A percentile compares a stretch with the other conserved stretches of the same genome.
Conservation (phyloP, 1,140 invertebrate species). For the Zaprionus camerounensis region DNA sequence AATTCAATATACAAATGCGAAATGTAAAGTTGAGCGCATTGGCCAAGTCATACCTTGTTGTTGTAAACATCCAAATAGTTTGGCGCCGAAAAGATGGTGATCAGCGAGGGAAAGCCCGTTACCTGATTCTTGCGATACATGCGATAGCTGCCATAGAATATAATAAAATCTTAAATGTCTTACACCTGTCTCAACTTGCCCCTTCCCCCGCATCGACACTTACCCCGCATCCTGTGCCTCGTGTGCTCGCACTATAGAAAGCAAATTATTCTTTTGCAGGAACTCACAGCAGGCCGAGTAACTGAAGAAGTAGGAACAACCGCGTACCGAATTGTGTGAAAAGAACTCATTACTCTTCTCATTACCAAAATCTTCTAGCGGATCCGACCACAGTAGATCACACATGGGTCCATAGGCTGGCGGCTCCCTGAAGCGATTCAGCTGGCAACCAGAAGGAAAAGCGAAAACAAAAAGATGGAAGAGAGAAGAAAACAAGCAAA, state of each 20-base stretch:
- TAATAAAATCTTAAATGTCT: neutral
- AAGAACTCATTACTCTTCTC: conserved; percentile 99
- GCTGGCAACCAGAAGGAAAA: conserved; percentile 85
- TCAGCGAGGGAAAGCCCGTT: conserved; percentile 99
- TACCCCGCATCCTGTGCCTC: conserved; percentile 99
- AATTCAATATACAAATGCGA: conserved; percentile 58
- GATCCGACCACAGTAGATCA: conserved; percentile 99
- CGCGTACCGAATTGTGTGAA: conserved; percentile 99
- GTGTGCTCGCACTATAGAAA: conserved; percentile 99
- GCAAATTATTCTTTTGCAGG: conserved; percentile 99
- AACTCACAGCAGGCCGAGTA: conserved; percentile 90
- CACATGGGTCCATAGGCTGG: conserved; percentile 99
- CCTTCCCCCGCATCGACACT: conserved; percentile 3
- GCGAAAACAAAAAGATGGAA: conserved; percentile 12
- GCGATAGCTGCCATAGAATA: conserved; percentile 89
- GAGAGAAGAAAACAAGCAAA: neutral
- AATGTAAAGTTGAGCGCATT: conserved; percentile 27
- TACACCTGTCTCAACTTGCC: conserved; percentile 9
- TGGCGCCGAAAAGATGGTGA: conserved; percentile 99
- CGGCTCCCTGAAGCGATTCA: conserved; percentile 99
- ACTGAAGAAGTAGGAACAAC: conserved; percentile 99
- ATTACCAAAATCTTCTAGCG: conserved; percentile 99
- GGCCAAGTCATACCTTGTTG: conserved; percentile 93
- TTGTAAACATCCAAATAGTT: conserved; percentile 99
- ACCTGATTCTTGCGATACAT: conserved; percentile 99